Base-by-base conservation (phyloP, 2,888 invertebrate species). In the Drosophila mimica region DNA sequence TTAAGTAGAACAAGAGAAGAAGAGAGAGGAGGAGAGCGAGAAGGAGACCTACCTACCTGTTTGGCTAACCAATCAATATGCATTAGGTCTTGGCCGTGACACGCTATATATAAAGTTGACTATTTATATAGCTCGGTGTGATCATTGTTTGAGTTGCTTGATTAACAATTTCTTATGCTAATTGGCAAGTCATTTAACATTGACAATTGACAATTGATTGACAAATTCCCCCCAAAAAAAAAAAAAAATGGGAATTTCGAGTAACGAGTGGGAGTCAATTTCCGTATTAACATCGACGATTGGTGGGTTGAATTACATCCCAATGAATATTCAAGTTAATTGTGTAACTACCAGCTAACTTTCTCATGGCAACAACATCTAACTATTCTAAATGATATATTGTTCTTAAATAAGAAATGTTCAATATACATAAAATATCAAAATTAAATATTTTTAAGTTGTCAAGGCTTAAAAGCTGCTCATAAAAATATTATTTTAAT, bases 51-150 rank as follows among this genome's bases (percentile, higher is more conserved):
- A 38, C 48, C 31, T 34, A 25, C 0, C 6, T 52, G 54, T 48
- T 67, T 66, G 56, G 49, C 68, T 38, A 28, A 60, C 30, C 33
- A 88, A 88, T 88, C 88, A 88, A 88, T 86, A 85, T 48, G 58
- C 56, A 43, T 57, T 28, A 66, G 60, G 48, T 40, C 33, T 52
- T 8, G 56, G n/a, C 72, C 72, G 70, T 74, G 67, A 56, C 67
- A 49, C 56, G 67, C 25, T 71, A 73, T 58, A 64, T 66, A 66
- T 33, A 48, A 3, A 17, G 8, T 11, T 3, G 11, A 13, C 52
- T 60, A 62, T 51, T 49, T 57, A 60, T 53, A 40, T n/a, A 33
- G 15, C 25, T 34, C 4, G 36, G 4, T n/a, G 11, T n/a, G n/a
- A 56, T 34, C 53, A 34, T 25, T 28, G 36, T 54, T 54, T 7